phyloP scores from a whole-genome alignment of 2,113 vertebrate species.

The Galemys pyrenaicus region DNA sequence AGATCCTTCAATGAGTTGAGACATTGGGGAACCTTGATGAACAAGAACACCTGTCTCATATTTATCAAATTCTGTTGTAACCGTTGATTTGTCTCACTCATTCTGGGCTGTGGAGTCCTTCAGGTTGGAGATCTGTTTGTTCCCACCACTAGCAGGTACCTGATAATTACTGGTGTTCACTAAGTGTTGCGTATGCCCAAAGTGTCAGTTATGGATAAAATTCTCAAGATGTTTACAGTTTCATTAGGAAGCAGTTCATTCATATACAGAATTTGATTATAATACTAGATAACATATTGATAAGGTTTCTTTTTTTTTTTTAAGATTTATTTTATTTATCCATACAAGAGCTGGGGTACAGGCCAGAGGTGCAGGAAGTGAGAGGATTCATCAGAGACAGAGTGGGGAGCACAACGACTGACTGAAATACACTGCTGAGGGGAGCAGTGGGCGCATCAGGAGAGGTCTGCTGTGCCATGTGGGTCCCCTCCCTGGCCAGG shows the following conservation, averaged over 20 bases:
- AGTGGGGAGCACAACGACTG: no score
- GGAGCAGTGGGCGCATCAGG: no score
- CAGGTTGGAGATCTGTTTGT: background rate
- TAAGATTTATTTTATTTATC: no score
- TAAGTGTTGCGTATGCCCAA: background rate
- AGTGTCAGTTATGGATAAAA: background rate
- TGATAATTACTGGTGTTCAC: background rate
- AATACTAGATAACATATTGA: background rate
- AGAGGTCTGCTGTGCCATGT: no score
- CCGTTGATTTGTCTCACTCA: background rate
- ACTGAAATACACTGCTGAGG: no score
- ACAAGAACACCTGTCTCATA: background rate
- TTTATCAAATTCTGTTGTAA: slow-evolving; percentile 34
- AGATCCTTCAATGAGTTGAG: background rate
- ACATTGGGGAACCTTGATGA: background rate
- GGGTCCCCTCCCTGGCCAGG: no score
- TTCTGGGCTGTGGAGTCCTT: slow-evolving; percentile 15
- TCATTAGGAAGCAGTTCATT: slow-evolving; percentile 25
- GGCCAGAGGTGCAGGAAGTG: no score
- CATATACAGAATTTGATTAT: slow-evolving; percentile 3
- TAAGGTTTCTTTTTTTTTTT: slow-evolving; percentile 2
- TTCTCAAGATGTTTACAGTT: background rate
- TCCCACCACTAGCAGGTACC: slow-evolving; percentile 2
- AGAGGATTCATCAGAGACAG: no score
- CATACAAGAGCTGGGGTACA: no score